Evolutionary conservation across 2,797 vertebrate genomes (phyloP).

Genomic region (Hylomyscus alleni): DNA sequence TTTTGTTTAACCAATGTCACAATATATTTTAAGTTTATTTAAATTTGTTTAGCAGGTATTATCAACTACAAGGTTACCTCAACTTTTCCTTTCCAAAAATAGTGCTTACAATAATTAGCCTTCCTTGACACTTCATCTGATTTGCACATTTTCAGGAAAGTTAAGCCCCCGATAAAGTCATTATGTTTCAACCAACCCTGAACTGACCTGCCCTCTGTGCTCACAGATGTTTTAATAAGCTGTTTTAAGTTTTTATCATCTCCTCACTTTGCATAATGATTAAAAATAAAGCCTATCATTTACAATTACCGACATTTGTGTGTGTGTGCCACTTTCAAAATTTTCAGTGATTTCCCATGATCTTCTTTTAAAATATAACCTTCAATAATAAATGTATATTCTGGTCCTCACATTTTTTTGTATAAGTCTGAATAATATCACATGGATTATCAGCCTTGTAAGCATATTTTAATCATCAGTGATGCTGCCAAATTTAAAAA

Average conservation of each 20-base stretch:
- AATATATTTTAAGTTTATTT: slow-evolving; percentile 36
- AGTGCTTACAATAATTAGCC: background rate
- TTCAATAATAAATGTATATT: background rate
- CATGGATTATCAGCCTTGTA: background rate
- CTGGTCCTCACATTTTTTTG: background rate
- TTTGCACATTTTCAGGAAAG: background rate
- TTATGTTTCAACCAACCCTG: background rate
- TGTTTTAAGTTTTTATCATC: background rate
- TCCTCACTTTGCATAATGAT: background rate
- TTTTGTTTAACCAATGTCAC: background rate
- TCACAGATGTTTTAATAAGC: background rate
- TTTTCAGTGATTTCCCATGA: background rate
- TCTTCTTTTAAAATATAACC: background rate
- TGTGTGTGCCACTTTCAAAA: background rate
- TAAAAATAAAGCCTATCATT: background rate
- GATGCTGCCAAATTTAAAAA: background rate
- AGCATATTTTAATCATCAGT: background rate
- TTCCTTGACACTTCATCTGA: background rate
- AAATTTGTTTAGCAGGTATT: background rate
- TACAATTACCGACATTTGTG: background rate
- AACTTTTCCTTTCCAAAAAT: slow-evolving; percentile 17
- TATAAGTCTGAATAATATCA: background rate
- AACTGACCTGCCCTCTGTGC: rapidly evolving
- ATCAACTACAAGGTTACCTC: background rate
- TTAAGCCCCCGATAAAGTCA: background rate